A percentile compares a stretch with the other conserved stretches of the same genome.
phyloP scores from a whole-genome alignment of 2,888 invertebrate genomes.

The Chrysolina americana region DNA sequence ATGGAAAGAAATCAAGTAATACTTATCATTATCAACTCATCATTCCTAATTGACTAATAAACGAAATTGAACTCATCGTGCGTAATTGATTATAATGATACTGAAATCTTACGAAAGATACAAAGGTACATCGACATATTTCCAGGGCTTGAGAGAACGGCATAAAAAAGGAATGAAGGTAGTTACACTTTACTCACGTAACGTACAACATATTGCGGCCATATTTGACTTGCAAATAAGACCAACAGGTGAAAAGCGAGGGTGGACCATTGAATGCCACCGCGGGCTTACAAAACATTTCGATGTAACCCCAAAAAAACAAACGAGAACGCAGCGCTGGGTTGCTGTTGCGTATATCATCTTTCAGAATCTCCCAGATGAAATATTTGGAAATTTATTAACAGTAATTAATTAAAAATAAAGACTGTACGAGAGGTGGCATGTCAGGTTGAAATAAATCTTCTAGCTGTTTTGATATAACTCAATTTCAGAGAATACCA shows the following conservation, averaged over 20 bases:
- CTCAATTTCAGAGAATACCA: background rate
- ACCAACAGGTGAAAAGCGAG: conserved; percentile 65
- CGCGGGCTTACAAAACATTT: conserved; percentile 53
- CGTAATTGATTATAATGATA: too few species aligned
- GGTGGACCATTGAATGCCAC: conserved; percentile 60
- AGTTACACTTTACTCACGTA: conserved; percentile 47
- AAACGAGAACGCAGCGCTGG: conserved; percentile 40
- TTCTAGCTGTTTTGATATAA: conserved; percentile 22
- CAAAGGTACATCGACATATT: background rate
- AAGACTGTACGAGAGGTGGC: conserved; percentile 42
- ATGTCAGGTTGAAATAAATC: conserved; percentile 50
- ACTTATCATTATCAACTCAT: too few species aligned
- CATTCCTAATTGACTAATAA: too few species aligned
- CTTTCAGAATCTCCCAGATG: conserved; percentile 50
- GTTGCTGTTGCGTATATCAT: conserved; percentile 49
- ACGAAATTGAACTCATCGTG: too few species aligned
- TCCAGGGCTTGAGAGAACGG: background rate
- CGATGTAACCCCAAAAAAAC: conserved; percentile 46
- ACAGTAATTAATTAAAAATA: conserved; percentile 52
- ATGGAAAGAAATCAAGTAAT: too few species aligned
- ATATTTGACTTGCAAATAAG: conserved; percentile 63
- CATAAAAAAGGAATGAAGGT: conserved; percentile 3
- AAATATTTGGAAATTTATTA: conserved; percentile 54
- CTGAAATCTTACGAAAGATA: background rate
- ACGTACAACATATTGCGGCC: conserved; percentile 53